Evolutionary conservation across 35 echinoderm and acorn worm species (phyloP).

Genomic region (Nesometra sesokonis): DNA sequence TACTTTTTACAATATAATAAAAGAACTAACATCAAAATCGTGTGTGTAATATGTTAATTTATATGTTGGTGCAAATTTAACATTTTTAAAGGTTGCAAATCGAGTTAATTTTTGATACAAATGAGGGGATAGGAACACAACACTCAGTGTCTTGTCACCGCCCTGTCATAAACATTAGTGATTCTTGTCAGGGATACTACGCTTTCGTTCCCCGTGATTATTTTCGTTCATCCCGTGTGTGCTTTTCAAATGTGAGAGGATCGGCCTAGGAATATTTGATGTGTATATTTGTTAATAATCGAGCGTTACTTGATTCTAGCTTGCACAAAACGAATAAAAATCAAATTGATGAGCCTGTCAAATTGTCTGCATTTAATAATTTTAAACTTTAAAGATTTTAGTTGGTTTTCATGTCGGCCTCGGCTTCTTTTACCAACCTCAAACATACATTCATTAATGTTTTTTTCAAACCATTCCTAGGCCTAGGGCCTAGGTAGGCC

Average conservation of each 20-base stretch:
- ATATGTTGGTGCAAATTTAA: not conserved
- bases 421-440: too few species aligned
- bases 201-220: not conserved
- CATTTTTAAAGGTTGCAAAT: not conserved
- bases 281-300: too few species aligned
- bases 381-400: too few species aligned
- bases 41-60: not conserved
- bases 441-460: too few species aligned
- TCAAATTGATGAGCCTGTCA: too few species aligned
- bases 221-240: not conserved
- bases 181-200: not conserved
- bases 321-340: too few species aligned
- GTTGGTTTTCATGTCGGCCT: too few species aligned
- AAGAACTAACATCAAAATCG: not conserved
- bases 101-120: not conserved
- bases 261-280: not conserved
- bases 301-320: too few species aligned
- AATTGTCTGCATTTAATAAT: too few species aligned
- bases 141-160: too few species aligned
- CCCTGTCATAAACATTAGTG: not conserved
- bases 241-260: not conserved
- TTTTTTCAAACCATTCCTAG: too few species aligned
- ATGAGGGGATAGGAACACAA: not conserved
- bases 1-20: not conserved
- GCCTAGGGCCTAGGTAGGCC: too few species aligned